phyloP scores from a whole-genome alignment of 2,797 vertebrate genomes.

The Semotilus atromaculatus region DNA sequence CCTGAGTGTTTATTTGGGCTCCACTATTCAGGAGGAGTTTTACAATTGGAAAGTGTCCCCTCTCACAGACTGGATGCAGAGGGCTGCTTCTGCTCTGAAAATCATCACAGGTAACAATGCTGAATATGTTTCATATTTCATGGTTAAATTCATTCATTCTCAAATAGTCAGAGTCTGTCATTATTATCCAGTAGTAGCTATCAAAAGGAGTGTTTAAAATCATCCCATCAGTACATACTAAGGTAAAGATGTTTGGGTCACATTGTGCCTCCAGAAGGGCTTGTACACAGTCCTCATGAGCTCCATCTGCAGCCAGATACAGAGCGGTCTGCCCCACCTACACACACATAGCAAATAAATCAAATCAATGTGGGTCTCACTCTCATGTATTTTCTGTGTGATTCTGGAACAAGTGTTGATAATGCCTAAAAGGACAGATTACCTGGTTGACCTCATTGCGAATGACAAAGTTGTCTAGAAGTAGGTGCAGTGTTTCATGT shows the following conservation, averaged over 20 bases:
- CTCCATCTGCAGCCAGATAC: slow-evolving; percentile 82
- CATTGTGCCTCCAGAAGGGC: slow-evolving; percentile 83
- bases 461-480: slow-evolving; percentile 82
- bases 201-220: background rate
- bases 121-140: no score
- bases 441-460: slow-evolving; percentile 86
- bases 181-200: background rate
- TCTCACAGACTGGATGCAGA: slow-evolving; percentile 81
- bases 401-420: background rate
- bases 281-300: slow-evolving; percentile 82
- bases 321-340: slow-evolving; percentile 89
- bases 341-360: slow-evolving; percentile 39
- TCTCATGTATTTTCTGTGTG: background rate
- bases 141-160: background rate
- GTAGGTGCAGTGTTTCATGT: slow-evolving; percentile 72
- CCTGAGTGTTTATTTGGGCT: slow-evolving; percentile 73
- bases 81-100: slow-evolving; percentile 75
- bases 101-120: background rate
- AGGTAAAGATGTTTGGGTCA: slow-evolving; percentile 82
- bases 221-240: slow-evolving; percentile 66
- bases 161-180: no score
- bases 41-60: slow-evolving; percentile 79
- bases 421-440: slow-evolving; percentile 49
- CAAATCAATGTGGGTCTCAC: background rate
- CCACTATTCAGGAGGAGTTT: slow-evolving; percentile 80